Evolutionary conservation across 2,888 invertebrate genomes (phyloP), one percentile per base, ranked within the genome.

Genomic region (Andrena bucephala): DNA sequence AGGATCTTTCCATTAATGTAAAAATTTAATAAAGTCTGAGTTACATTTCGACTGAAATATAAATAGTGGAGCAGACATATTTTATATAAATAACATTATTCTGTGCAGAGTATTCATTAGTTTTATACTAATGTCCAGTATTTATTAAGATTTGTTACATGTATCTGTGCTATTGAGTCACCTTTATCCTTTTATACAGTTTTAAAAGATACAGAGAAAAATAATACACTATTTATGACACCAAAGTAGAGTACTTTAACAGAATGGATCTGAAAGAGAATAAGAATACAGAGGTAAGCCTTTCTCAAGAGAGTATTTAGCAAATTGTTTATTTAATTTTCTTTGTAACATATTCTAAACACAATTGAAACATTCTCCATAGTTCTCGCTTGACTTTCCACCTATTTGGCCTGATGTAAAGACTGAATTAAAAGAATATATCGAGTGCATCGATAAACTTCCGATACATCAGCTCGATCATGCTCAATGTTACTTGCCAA

Each of bases 391-490:
- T 86, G 95, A 94, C 2, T 92, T 95, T 59, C 97, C 97, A 73
- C 96, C 97, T 29, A 95, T 97, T 78, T 94, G 97, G 78, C 96
- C 96, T 70, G 95, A 96, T 85, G 95, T 97, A 42, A 95, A 95
- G 89, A 95, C 96, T 83, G 95, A 96, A 85, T 94, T 97, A 42
- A 95, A 96, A 90, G 95, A 96, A 68, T 97, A 96, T 87, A 94
- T 97, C 52, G 94, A 96, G 72, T 95, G 95, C 89, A 96, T 96
- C 1, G 97, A 97, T 89, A 95, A 95, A 81, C 94, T 97, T 62
- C 96, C 97, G 0, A 97, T 97, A 85, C 97, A 97, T 93, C 95
- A 96, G 87, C 95, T 96, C 94, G 95, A 96, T 90, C 95, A 95
- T 87, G 95, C 96, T 27, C 97, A 97, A 90, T 95, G 95, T 90